These are phyloP conservation scores for Hemiprocne comata DNA, from an alignment of 2,113 vertebrate genomes.

Conservation along the genomic window DNA sequence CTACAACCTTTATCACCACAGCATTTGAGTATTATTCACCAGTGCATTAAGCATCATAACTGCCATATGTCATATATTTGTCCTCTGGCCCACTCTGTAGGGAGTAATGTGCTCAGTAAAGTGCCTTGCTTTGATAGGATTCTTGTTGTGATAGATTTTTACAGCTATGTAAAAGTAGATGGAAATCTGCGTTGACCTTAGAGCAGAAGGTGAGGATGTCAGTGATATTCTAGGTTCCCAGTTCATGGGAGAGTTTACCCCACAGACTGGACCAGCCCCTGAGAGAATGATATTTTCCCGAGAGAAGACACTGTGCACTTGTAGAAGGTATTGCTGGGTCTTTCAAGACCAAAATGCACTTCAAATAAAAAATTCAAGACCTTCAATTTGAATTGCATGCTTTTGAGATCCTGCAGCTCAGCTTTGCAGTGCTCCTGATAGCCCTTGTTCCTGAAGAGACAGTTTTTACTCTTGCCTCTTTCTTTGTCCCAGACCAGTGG, in stretches of 20 bases:
- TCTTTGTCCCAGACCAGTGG: not conserved
- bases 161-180: not conserved
- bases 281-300: not conserved
- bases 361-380: not conserved
- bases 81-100: not conserved
- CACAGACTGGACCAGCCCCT: not conserved
- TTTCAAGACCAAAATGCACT: not conserved
- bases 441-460: not conserved
- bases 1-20: not conserved
- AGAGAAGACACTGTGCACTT: not conserved
- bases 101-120: not conserved
- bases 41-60: not conserved
- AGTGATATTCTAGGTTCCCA: not conserved
- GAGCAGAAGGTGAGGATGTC: not conserved
- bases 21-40: constrained; percentile 3
- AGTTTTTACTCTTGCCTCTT: not conserved
- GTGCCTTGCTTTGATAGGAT: not conserved
- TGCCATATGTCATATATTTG: constrained; percentile 33
- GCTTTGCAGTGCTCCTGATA: not conserved
- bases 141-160: not conserved
- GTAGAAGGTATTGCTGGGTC: not conserved
- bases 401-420: not conserved
- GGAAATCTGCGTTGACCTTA: not conserved
- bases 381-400: not conserved
- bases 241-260: not conserved